Conservation (phyloP, 2,797 vertebrate species). For the Gallinago nigripennis region DNA sequence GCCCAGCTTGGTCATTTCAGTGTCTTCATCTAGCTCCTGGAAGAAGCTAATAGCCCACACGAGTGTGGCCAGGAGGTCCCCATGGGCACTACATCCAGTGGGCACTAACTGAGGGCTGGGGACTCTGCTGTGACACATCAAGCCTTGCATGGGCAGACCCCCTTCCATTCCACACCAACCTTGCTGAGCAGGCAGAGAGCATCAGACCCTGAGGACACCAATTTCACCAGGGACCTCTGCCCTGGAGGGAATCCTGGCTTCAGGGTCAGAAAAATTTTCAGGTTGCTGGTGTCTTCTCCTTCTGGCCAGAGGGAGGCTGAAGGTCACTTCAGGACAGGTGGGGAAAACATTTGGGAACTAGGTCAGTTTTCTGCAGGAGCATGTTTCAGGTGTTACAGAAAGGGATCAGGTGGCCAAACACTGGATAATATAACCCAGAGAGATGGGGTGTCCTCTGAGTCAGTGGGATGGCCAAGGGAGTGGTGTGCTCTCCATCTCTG, state of each 20-base stretch:
- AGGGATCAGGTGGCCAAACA: neutral
- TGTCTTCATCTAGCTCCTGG: neutral
- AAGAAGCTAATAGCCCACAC: neutral
- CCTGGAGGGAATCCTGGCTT: neutral
- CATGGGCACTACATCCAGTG: too few relatives aligned
- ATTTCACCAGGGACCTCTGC: neutral
- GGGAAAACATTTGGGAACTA: neutral
- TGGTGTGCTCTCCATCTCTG: neutral
- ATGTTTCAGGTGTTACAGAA: neutral
- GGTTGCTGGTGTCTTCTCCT: neutral
- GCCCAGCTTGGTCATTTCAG: neutral
- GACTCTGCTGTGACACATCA: neutral
- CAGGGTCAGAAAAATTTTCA: neutral
- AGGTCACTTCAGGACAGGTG: neutral
- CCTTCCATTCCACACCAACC: neutral
- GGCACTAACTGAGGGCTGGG: neutral
- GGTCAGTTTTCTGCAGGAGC: neutral
- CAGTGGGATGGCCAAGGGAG: rapidly evolving
- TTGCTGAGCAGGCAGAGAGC: neutral
- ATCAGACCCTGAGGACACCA: neutral
- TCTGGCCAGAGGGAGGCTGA: neutral
- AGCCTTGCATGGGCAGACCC: neutral
- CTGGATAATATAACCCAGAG: neutral
- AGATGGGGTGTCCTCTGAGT: rapidly evolving
- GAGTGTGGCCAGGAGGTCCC: neutral